These are phyloP conservation scores for Bos javanicus DNA, from an alignment of 2,113 vertebrate genomes.

Conservation along the genomic window DNA sequence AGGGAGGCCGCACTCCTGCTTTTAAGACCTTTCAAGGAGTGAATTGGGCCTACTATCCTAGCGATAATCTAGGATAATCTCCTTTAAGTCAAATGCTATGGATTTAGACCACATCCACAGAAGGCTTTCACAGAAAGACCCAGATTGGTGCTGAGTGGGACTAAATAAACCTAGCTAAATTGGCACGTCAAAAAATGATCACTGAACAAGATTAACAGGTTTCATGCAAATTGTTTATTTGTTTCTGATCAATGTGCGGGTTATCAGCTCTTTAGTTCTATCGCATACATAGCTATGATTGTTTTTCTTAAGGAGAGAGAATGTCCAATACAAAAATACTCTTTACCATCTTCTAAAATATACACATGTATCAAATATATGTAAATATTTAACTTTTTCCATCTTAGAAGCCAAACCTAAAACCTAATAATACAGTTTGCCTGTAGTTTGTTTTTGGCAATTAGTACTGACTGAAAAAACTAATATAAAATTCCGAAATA, in stretches of 20 bases:
- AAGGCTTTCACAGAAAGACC: background rate
- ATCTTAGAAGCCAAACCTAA: background rate
- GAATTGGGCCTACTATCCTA: background rate
- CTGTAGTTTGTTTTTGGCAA: background rate
- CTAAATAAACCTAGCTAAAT: background rate
- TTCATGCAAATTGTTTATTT: background rate
- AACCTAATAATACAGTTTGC: background rate
- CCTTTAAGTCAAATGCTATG: background rate
- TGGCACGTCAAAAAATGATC: background rate
- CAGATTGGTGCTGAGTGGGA: background rate
- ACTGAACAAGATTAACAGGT: background rate
- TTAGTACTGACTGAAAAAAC: background rate
- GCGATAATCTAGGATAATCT: background rate
- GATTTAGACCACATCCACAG: background rate
- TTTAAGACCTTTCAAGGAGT: background rate
- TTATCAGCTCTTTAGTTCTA: background rate
- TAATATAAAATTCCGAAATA: background rate
- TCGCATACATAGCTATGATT: background rate
- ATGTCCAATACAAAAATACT: background rate
- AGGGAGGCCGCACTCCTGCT: background rate
- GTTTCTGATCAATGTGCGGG: background rate
- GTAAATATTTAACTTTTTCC: constrained; percentile 15
- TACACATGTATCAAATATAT: background rate
- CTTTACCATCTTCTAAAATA: background rate
- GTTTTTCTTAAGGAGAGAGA: background rate